Evolutionary conservation across 2,113 vertebrate species (phyloP).

Genomic region (Dasyornis broadbenti): DNA sequence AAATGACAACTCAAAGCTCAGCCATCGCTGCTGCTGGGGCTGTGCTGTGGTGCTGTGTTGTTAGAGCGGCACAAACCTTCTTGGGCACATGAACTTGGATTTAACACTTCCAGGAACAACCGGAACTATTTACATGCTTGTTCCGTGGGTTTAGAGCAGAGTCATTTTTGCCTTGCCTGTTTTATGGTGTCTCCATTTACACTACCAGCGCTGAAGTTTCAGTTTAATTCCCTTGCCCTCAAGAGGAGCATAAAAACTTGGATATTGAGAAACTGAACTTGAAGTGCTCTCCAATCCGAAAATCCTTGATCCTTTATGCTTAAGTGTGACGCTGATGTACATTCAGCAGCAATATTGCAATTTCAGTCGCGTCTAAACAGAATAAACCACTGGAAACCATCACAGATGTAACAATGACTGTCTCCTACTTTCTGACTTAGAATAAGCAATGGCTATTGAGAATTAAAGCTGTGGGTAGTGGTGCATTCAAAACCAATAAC

Average conservation of each 20-base stretch:
- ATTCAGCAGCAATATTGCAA: slow-evolving; percentile 8
- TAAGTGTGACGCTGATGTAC: not conserved
- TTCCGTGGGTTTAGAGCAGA: not conserved
- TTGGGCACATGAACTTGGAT: not conserved
- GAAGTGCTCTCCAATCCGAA: slow-evolving; percentile 5
- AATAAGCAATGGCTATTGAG: not conserved
- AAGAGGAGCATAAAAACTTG: not conserved
- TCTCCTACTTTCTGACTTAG: not conserved
- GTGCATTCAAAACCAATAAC: not conserved
- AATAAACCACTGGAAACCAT: not conserved
- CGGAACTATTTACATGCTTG: not conserved
- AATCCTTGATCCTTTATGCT: slow-evolving; percentile 39
- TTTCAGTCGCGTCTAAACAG: not conserved
- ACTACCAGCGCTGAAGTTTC: not conserved
- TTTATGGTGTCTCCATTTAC: not conserved
- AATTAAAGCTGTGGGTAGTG: not conserved
- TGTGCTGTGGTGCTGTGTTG: not conserved
- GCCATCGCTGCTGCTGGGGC: not conserved
- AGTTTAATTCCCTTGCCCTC: slow-evolving; percentile 29
- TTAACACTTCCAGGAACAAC: not conserved
- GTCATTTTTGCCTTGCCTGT: not conserved
- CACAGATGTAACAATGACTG: not conserved
- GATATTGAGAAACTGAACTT: not conserved
- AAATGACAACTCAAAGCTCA: not conserved
- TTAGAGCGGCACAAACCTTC: not conserved